A percentile compares a stretch with the other conserved stretches of the same genome.
Conservation (phyloP, 2,113 vertebrate genomes). For the Perccottus glenii region DNA sequence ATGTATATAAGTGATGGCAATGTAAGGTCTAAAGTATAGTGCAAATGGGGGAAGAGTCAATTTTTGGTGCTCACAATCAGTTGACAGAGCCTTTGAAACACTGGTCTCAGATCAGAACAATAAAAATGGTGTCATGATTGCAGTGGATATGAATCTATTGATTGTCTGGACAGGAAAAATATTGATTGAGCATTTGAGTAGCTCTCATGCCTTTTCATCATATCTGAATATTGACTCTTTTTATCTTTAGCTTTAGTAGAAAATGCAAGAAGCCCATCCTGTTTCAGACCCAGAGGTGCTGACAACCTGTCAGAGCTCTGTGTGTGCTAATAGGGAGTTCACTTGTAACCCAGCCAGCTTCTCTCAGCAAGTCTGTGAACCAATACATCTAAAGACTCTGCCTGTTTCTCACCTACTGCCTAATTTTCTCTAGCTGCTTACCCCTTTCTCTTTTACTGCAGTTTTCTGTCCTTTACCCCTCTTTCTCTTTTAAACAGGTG, state of each 20-base stretch:
- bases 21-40: conserved; percentile 70
- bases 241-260: conserved; percentile 34
- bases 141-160: conserved; percentile 10
- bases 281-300: conserved; percentile 48
- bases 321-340: conserved; percentile 45
- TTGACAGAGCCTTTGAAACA: conserved; percentile 45
- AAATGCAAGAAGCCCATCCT: conserved; percentile 8
- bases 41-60: conserved; percentile 50
- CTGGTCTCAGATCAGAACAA: conserved; percentile 45
- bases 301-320: conserved; percentile 34
- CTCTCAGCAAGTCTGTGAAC: conserved; percentile 51
- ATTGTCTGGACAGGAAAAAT: conserved; percentile 4
- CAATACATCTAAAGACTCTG: conserved; percentile 46
- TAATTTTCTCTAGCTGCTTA: conserved; percentile 40
- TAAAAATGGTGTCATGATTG: conserved; percentile 22
- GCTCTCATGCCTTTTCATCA: conserved; percentile 9
- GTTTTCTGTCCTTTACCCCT: conserved; percentile 14
- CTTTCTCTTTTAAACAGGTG: conserved; percentile 67
- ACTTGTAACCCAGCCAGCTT: conserved; percentile 44
- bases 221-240: conserved; percentile 41
- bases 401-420: conserved; percentile 28
- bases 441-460: conserved; percentile 20
- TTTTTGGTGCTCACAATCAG: conserved; percentile 48
- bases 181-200: neutral
- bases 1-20: conserved; percentile 75